Evolutionary conservation across 2,797 vertebrate genomes (phyloP), one percentile per base, ranked within the genome.

Genomic region (Nyctalus aviator): DNA sequence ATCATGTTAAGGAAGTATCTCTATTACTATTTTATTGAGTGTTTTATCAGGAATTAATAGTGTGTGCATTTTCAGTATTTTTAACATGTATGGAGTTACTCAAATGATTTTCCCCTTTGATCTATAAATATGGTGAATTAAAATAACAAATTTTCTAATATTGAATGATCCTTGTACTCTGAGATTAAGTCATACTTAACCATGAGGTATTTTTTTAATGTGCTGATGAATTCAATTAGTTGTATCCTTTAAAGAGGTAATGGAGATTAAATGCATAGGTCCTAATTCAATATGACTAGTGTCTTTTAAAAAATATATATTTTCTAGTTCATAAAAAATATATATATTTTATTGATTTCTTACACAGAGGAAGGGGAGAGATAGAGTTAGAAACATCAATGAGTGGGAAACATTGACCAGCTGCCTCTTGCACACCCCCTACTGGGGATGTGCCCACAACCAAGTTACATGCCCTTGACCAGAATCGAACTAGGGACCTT

Each of bases 101-200:
- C 20, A 71, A 50, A 76, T 77, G 17, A 69, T 44, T 73, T 90
- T 84, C 64, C 13, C 23, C 35, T 30, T 55, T 62, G 21, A 32
- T 25, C 2, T 66, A 84, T 68, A 87, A 87, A 48, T 90, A 50
- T 85, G 15, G 1, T 75, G 32, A 84, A 50, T 87, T 79, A 84
- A 84, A 48, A 57, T 84, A 79, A 87, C 35, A 55, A 66, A 76
- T 84, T 91, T 5, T 35, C 21, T 89, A 55, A 69, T 78, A 37
- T 35, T 78, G n/a, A 86, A 41, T 78, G 15, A 83, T 32, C 17
- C 21, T 82, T 69, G 1, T 76, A 93, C 64, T 93, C 48, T 46
- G 68, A 46, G 25, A 84, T 57, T 68, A 94, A 94, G 73, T 93
- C 12, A n/a, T 21, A 88, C 14, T 66, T 82, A 25, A 8, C 53